These are phyloP conservation scores for Larimichthys polyactis DNA, from an alignment of 2,113 vertebrate species.

Conservation along the genomic window DNA sequence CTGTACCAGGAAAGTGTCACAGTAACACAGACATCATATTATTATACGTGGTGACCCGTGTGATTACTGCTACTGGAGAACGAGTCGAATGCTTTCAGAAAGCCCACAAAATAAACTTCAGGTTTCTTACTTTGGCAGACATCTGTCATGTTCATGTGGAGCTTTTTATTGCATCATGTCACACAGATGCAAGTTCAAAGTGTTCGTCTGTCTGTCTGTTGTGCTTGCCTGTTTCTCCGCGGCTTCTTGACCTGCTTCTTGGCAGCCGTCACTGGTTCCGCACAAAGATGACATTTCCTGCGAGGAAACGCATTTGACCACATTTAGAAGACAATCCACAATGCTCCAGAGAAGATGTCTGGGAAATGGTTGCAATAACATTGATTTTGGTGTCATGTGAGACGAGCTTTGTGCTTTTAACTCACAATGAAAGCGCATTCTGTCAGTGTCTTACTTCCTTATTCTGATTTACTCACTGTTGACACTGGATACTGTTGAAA, in stretches of 20 bases:
- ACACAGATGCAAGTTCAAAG: neutral
- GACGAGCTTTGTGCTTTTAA: constrained; percentile 2
- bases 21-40: neutral
- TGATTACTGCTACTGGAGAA: neutral
- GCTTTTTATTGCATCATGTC: neutral
- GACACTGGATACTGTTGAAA: constrained; percentile 1
- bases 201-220: neutral
- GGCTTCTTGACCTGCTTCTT: constrained; percentile 41
- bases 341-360: constrained; percentile 2
- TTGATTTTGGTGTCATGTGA: constrained; percentile 5
- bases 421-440: constrained; percentile 5
- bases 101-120: neutral
- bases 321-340: constrained; percentile 18
- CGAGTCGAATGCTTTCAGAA: neutral
- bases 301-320: neutral
- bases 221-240: constrained; percentile 58
- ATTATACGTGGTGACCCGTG: neutral
- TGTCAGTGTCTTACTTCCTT: neutral
- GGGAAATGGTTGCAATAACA: neutral
- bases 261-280: constrained; percentile 54
- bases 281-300: constrained; percentile 76
- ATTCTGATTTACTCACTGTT: neutral
- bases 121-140: neutral
- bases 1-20: neutral
- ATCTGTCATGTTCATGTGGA: neutral